Base-by-base conservation (phyloP, 2,797 vertebrate genomes). In the Lemur catta region DNA sequence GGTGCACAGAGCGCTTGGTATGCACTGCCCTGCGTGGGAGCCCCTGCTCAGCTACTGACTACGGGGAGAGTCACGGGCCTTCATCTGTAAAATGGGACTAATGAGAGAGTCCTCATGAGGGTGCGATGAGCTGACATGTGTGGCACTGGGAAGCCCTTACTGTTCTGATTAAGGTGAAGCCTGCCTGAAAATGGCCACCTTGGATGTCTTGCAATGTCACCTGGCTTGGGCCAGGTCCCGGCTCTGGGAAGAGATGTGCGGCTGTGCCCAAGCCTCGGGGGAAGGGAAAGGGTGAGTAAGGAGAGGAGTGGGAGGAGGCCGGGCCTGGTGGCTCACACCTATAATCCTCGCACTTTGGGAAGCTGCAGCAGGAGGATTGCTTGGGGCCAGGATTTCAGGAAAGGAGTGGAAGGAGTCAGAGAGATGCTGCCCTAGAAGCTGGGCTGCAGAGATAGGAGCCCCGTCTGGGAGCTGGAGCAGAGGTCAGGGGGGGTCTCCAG, bases 381-480 rank as follows among this genome's bases (percentile, higher is more conserved):
- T n/a, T n/a, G 63, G n/a, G 63, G 63, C 63, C 63, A 65, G 15
- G 63, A 65, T 15, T 65, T 65, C 14, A 33, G 43, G 43, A 69
- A 75, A 84, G n/a, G 28, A 14, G 15, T 2, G 26, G 52, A 75
- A 13, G 26, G 48, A 30, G 10, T 61, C 43, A 65, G 84, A 57
- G 33, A 1, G 52, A 48, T 0, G 22, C 26, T 0, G 3, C 18
- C 11, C 18, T 14, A 11, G 14, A 55, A 11, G 38, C 13, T 52
- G 55, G 46, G 24, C 10, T 52, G 43, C 17, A 30, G 65, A 38
- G 35, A 35, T 28, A 43, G 46, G 28, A 50, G 46, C 17, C 50
- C 6, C 6, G 18, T 46, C 22, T 63, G 76, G 59, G 78, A 41
- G 43, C 22, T 72, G 55, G 8, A 6, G 15, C 38, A 69, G 52